Percentiles rank a stretch among this genome's conserved stretches.
Evolutionary conservation across 35 echinoderm and acorn worm genomes (phyloP).

Genomic region (Stichopus chloronotus): DNA sequence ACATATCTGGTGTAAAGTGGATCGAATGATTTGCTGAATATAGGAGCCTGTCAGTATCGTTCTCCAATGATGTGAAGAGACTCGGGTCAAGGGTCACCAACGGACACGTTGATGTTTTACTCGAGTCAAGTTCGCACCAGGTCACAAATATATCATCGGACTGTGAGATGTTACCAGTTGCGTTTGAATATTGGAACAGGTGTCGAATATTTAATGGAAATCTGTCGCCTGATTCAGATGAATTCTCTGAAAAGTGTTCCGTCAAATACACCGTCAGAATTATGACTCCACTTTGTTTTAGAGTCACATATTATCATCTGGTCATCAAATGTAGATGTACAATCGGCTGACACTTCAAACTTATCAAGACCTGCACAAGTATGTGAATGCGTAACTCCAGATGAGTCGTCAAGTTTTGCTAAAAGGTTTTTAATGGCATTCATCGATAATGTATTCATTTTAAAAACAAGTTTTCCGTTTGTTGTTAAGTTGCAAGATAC

Average conservation of each 20-base stretch:
- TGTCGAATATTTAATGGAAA: not conserved
- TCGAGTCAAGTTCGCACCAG: not conserved
- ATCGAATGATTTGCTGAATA: not conserved
- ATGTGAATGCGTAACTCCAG: not conserved
- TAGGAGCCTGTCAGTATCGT: not conserved
- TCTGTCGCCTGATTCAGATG: too few relatives aligned
- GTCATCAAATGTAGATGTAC: not conserved
- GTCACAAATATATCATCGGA: not conserved
- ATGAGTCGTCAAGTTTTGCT: not conserved
- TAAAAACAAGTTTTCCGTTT: not conserved
- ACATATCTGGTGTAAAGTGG: conserved; percentile 29
- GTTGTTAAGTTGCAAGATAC: not conserved
- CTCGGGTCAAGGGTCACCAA: not conserved
- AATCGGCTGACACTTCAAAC: not conserved
- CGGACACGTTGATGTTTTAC: not conserved
- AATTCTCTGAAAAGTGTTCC: not conserved
- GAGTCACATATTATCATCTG: not conserved
- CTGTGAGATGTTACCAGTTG: not conserved
- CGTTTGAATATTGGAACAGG: not conserved
- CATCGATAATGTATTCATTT: not conserved
- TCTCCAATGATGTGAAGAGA: not conserved
- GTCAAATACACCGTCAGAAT: not conserved
- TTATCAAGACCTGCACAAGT: not conserved
- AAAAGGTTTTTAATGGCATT: not conserved
- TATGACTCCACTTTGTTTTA: not conserved